Evolutionary conservation across 2,113 vertebrate genomes (phyloP).

Genomic region (Corythornis madagascariensis): DNA sequence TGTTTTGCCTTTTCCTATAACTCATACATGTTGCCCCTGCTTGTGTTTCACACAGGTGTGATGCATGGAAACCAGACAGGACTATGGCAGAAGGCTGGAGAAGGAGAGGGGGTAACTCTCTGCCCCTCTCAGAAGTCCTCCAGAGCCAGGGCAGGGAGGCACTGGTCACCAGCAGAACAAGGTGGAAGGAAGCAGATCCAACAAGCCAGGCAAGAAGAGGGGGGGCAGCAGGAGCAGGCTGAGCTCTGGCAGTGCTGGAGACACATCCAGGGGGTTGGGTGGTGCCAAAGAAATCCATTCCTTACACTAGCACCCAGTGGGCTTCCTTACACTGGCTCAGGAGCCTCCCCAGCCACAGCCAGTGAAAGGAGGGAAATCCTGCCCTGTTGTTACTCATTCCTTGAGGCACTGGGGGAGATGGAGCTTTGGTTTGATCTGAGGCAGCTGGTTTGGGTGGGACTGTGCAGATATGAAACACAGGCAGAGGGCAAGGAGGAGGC

Average conservation of each 20-base stretch:
- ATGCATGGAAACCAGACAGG: neutral
- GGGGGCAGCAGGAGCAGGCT: neutral
- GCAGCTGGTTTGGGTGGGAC: neutral
- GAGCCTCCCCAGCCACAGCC: neutral
- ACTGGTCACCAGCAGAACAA: neutral
- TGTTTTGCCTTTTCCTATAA: neutral
- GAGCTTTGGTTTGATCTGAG: too few relatives aligned
- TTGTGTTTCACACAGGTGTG: neutral
- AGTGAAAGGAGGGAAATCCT: neutral
- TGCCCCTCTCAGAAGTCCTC: neutral
- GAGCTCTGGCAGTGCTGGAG: neutral
- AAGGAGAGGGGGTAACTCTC: neutral
- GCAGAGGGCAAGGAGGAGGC: neutral
- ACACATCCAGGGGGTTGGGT: accelerated
- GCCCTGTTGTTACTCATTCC: neutral
- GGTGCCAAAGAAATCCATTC: neutral
- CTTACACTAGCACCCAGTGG: neutral
- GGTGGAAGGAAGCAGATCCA: neutral
- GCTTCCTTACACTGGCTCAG: neutral
- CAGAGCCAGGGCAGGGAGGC: neutral
- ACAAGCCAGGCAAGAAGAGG: neutral
- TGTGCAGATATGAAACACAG: too few relatives aligned
- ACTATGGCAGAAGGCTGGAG: neutral
- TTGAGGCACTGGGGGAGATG: accelerated
- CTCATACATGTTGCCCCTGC: accelerated